Conservation (phyloP, 2,888 invertebrate genomes). For the Thymelicus sylvestris region DNA sequence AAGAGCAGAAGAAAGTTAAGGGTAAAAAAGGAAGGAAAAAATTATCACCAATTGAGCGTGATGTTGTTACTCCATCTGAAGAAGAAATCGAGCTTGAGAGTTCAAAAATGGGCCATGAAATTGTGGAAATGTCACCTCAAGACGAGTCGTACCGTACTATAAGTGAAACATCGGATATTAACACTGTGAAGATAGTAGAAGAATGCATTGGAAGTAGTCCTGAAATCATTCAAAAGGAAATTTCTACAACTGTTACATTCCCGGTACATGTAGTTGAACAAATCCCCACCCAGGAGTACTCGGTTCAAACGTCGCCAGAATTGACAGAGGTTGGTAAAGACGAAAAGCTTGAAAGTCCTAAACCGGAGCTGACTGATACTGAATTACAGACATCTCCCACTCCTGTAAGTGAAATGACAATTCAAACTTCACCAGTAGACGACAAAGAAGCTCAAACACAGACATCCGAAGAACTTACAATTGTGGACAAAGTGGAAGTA, state of each 20-base stretch:
- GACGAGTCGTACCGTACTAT: constrained; percentile 86
- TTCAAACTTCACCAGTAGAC: constrained; percentile 86
- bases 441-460: constrained; percentile 73
- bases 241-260: constrained; percentile 82
- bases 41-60: constrained; percentile 58
- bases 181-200: constrained; percentile 87
- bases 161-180: constrained; percentile 84
- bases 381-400: constrained; percentile 84
- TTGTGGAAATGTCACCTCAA: constrained; percentile 79
- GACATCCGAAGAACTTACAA: constrained; percentile 63
- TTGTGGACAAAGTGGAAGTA: constrained; percentile 68
- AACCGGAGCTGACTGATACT: constrained; percentile 65
- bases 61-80: neutral
- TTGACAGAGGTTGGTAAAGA: constrained; percentile 69
- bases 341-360: constrained; percentile 55
- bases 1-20: constrained; percentile 58
- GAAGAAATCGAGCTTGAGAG: constrained; percentile 63
- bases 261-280: constrained; percentile 86
- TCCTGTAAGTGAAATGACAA: constrained; percentile 73
- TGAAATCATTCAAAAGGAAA: constrained; percentile 69
- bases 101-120: constrained; percentile 77
- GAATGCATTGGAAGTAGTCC: constrained; percentile 85
- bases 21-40: constrained; percentile 83
- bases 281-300: constrained; percentile 83
- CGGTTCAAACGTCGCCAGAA: constrained; percentile 86